Conservation (phyloP, 2,113 vertebrate species). For the Syngnathoides biaculeatus region DNA sequence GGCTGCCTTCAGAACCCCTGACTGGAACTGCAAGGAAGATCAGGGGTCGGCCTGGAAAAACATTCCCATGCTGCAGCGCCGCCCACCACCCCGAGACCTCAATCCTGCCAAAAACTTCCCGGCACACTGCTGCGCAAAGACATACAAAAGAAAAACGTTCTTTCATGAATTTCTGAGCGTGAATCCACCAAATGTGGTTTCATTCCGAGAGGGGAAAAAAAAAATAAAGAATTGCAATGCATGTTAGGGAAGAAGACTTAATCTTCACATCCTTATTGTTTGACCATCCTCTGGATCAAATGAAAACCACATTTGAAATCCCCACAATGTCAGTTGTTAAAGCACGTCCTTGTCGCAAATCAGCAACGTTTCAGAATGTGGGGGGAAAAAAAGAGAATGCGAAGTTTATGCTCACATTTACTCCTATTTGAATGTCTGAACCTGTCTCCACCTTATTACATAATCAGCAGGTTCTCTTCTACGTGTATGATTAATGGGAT, state of each 20-base stretch:
- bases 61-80: constrained; percentile 73
- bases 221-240: neutral
- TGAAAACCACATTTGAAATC: neutral
- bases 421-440: neutral
- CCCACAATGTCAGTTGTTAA: neutral
- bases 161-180: neutral
- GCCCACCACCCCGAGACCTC: constrained; percentile 48
- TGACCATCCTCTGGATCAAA: neutral
- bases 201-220: neutral
- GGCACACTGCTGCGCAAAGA: constrained; percentile 36
- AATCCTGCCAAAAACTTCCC: constrained; percentile 57
- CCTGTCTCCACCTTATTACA: neutral
- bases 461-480: neutral
- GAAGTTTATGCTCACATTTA: neutral
- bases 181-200: constrained; percentile 13
- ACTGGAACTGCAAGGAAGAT: constrained; percentile 74
- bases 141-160: constrained; percentile 13
- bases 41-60: constrained; percentile 76
- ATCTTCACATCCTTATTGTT: neutral
- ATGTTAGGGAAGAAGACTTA: neutral
- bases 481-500: neutral
- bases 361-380: neutral
- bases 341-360: neutral
- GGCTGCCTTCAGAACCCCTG: constrained; percentile 45
- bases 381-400: neutral